Evolutionary conservation across 2,888 invertebrate species (phyloP).

Genomic region (Pegoplata infirma): DNA sequence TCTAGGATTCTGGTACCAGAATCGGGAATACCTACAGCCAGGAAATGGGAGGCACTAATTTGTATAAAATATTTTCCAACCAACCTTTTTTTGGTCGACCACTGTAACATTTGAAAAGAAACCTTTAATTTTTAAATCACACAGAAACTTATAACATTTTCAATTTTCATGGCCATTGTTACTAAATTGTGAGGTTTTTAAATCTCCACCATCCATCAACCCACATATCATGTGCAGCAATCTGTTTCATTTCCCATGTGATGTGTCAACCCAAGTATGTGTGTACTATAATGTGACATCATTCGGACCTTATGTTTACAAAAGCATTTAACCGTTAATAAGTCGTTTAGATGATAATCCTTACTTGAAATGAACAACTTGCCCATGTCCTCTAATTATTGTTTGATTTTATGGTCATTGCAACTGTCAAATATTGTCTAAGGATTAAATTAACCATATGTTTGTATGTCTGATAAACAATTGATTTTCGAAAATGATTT

Average conservation of each 20-base stretch:
- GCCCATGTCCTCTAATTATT: slow-evolving; percentile 21
- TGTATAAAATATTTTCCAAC: too few species aligned
- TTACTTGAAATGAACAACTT: slow-evolving; percentile 43
- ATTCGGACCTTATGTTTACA: slow-evolving; percentile 49
- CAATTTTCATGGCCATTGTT: too few species aligned
- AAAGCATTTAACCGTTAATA: slow-evolving; percentile 61
- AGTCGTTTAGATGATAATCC: slow-evolving; percentile 58
- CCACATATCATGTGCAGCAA: not conserved
- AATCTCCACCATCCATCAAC: too few species aligned
- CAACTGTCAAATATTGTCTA: slow-evolving; percentile 51
- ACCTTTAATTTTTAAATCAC: too few species aligned
- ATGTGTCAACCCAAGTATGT: slow-evolving; percentile 25
- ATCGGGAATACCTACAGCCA: too few species aligned
- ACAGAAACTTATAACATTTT: too few species aligned
- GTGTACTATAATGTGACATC: not conserved
- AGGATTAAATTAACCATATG: slow-evolving; percentile 48
- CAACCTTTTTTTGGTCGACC: too few species aligned
- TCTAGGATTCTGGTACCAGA: too few species aligned
- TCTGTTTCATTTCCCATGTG: slow-evolving; percentile 41
- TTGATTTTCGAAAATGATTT: slow-evolving; percentile 30
- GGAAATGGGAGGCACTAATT: too few species aligned
- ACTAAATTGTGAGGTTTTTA: too few species aligned
- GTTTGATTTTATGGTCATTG: slow-evolving; percentile 49
- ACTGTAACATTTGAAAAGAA: too few species aligned
- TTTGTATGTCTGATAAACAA: slow-evolving; percentile 45